phyloP scores from a whole-genome alignment of 2,888 invertebrate genomes.

The Netelia inedita region DNA sequence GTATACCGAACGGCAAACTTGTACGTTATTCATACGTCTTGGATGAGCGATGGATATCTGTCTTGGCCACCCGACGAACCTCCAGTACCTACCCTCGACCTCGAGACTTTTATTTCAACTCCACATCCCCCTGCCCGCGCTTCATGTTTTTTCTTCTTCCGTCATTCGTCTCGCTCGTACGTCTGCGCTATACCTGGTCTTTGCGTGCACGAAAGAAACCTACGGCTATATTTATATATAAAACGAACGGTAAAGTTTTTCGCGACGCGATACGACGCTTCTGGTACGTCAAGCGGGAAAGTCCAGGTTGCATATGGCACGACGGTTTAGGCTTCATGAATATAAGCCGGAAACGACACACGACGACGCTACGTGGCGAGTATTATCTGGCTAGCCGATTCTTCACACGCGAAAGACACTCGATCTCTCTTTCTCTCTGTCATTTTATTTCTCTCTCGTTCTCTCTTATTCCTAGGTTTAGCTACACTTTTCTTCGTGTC shows the following conservation, averaged over 20 bases:
- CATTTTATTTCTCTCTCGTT: neutral
- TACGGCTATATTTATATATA: neutral
- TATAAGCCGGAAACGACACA: slow-evolving; percentile 4
- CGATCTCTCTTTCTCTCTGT: neutral
- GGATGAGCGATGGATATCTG: slow-evolving; percentile 79
- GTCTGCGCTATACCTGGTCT: slow-evolving; percentile 20
- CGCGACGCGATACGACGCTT: neutral
- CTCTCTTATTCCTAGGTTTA: slow-evolving; percentile 10
- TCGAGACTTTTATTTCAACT: slow-evolving; percentile 46
- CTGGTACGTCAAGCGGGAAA: neutral
- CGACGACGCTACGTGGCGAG: slow-evolving; percentile 14
- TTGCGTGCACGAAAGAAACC: slow-evolving; percentile 19
- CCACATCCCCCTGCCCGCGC: slow-evolving; percentile 6
- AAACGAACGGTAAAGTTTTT: neutral
- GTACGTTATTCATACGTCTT: slow-evolving; percentile 79
- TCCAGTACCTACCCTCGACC: slow-evolving; percentile 58
- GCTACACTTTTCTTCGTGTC: neutral
- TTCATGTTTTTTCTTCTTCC: slow-evolving; percentile 1
- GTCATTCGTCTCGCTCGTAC: slow-evolving; percentile 14
- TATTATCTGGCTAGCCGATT: slow-evolving; percentile 27
- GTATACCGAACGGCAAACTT: slow-evolving; percentile 72
- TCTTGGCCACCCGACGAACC: slow-evolving; percentile 66
- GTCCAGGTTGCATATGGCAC: neutral
- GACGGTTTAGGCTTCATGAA: neutral
- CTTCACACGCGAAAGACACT: slow-evolving; percentile 23